Base-by-base conservation (phyloP, 2,113 vertebrate genomes). In the Pygoscelis antarcticus region DNA sequence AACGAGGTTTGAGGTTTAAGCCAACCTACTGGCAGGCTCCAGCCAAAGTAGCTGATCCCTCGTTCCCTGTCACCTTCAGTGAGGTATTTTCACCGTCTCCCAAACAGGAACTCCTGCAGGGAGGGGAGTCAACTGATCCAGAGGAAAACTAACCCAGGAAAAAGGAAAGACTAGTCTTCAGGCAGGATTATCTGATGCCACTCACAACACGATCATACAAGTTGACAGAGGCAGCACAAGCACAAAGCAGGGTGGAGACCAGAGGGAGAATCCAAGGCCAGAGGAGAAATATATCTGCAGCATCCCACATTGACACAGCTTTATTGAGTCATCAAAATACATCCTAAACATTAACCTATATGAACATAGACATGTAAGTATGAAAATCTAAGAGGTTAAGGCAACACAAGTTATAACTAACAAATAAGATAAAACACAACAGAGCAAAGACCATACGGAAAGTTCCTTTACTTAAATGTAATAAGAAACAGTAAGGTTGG, bases 121-220 rank as follows among this genome's bases (percentile, higher is more conserved):
- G 8, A 52, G 9, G 10, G 30, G 30, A 69, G 57, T n/a, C 34
- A 69, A 78, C 26, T 78, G 47, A 91, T 38, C 25, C 70, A 82
- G 34, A 47, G 70, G 36, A 89, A 61, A 62, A 76, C 13, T 46
- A 81, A 61, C 13, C 0, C 3, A 47, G 15, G 30, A 6, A 44
- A 49, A 62, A 72, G 9, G 16, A 62, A 55, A 81, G 20, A 49
- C 40, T 13, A 60, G 14, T 77, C 42, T 88, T 61, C 62, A 85
- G 29, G 36, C 10, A 89, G 52, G 15, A 72, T 17, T 36, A 72
- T 20, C 42, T 42, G 36, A 61, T 38, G 36, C 12, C 42, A n/a
- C 34, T 62, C 70, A 47, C 0, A 3, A 52, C 58, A 74, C 8
- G 1, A 44, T n/a, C 0, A 0, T 17, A 30, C 20, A 47, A 64